Base-by-base conservation (phyloP, 2,797 vertebrate species). In the Eidolon dupreanum region DNA sequence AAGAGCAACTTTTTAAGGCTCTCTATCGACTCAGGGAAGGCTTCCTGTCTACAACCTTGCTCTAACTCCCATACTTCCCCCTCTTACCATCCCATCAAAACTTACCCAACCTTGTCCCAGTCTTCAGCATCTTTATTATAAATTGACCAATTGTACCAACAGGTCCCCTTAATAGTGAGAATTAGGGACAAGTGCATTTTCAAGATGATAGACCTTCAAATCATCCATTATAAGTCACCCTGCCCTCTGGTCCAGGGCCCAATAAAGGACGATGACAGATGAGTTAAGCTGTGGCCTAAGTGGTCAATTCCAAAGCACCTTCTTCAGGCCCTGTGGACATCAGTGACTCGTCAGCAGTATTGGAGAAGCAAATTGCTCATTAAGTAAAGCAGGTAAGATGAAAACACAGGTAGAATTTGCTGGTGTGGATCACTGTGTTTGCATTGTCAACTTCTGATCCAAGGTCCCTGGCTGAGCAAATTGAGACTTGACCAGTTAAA, bases 381-480 rank as follows among this genome's bases (percentile, higher is more conserved):
- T 17, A 28, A 66, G n/a, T 41, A 88, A 94, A 93, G 31, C 31
- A 61, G 81, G 41, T 63, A 55, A 90, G 81, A 88, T 92, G 22
- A 55, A 81, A 77, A 73, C 77, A 84, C 65, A 70, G 33, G 46
- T 26, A 13, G 12, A 20, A 36, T 91, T 89, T 77, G 22, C 73
- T 41, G 28, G 28, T 2, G 24, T 74, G 9, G 49, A 68, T 81
- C 49, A 11, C 15, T 43, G 49, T 55, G 41, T 94, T 94, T 94
- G 49, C 57, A 33, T 19, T 90, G 19, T 66, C 24, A 73, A 4
- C 22, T 84, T 90, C 73, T 46, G 43, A 79, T 24, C 17, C 28
- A 46, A 75, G 75, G 63, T 92, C 59, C 38, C 53, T 63, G 46
- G 89, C n/a, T 75, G 65, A 84, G 43, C 46, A 84, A 87, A 95